Conservation (phyloP, 35 echinoderm and acorn worm species). For the Lytechinus variegatus region DNA sequence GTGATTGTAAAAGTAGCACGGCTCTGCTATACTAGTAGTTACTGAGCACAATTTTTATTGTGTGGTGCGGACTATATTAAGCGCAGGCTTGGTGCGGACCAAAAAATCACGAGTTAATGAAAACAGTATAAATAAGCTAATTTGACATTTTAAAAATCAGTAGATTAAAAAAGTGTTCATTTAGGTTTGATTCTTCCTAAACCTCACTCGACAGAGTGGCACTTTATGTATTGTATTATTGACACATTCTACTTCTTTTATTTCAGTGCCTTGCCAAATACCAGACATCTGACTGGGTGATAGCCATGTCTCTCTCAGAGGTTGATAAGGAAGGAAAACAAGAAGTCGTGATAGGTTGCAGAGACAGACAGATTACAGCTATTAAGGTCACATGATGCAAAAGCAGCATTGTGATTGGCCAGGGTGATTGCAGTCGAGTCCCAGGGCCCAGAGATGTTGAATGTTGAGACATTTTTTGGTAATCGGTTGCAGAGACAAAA, state of each 20-base stretch:
- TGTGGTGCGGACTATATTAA: too few species aligned
- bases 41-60: too few species aligned
- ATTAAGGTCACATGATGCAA: conserved; percentile 48
- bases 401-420: neutral
- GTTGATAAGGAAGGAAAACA: conserved; percentile 69
- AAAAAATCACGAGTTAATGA: too few species aligned
- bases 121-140: too few species aligned
- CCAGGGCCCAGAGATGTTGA: neutral
- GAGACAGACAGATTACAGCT: conserved; percentile 54
- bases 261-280: conserved; percentile 59
- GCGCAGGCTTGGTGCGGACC: too few species aligned
- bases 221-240: neutral
- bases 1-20: too few species aligned
- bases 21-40: too few species aligned
- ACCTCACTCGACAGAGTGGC: too few species aligned
- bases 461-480: neutral
- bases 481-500: conserved; percentile 62
- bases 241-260: neutral
- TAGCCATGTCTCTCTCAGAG: conserved; percentile 63
- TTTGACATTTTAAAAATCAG: too few species aligned
- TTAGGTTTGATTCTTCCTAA: too few species aligned
- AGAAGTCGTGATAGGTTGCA: conserved; percentile 66
- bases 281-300: conserved; percentile 70
- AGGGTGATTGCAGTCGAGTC: neutral
- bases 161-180: too few species aligned